A percentile compares a stretch with the other conserved stretches of the same genome.
phyloP scores from a whole-genome alignment of 2,113 vertebrate species.

The Caloenas nicobarica region DNA sequence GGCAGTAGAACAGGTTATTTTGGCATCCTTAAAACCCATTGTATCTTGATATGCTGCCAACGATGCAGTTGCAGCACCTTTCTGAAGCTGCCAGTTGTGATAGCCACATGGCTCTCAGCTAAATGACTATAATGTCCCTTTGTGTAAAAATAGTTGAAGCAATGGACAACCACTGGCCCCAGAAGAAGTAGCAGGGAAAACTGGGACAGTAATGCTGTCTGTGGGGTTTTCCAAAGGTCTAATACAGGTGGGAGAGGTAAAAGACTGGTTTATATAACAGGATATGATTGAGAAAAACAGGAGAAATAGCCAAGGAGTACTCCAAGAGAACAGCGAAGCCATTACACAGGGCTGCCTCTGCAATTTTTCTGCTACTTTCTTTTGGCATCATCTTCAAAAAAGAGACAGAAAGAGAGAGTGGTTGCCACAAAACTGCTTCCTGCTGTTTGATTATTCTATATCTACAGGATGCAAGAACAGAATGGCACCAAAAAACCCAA shows the following conservation, averaged over 20 bases:
- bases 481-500: not conserved
- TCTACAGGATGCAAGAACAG: conserved; percentile 35
- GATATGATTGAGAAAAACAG: not conserved
- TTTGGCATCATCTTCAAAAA: not conserved
- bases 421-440: conserved; percentile 50
- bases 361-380: not conserved
- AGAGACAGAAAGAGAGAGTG: not conserved
- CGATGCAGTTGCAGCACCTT: not conserved
- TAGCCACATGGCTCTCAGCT: not conserved
- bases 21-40: not conserved
- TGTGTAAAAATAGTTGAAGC: not conserved
- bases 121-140: not conserved
- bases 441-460: not conserved
- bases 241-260: not conserved
- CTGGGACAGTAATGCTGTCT: not conserved
- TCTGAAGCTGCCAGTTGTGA: not conserved
- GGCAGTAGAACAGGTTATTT: conserved; percentile 24
- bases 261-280: not conserved
- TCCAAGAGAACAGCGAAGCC: not conserved
- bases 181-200: not conserved
- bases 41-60: not conserved
- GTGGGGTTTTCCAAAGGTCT: not conserved
- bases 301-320: not conserved
- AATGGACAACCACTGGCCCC: not conserved
- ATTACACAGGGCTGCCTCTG: not conserved